A percentile compares a stretch with the other conserved stretches of the same genome.
Evolutionary conservation across 1,140 invertebrate genomes (phyloP).

Genomic region (Leptonema lineaticorne): DNA sequence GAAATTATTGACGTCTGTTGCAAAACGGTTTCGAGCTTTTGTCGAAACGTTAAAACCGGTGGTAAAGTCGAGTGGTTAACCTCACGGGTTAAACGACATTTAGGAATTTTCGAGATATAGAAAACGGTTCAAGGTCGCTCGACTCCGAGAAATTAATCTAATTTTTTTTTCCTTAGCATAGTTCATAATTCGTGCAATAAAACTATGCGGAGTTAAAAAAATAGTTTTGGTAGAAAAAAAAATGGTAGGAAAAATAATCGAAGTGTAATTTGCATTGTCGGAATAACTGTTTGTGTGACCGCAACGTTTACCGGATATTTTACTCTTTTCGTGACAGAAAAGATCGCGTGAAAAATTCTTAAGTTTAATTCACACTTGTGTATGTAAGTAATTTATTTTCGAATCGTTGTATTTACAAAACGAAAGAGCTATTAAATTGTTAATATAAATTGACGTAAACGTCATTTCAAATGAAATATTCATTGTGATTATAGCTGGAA

Average conservation of each 20-base stretch:
- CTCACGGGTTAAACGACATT: constrained; percentile 10
- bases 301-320: too few species aligned
- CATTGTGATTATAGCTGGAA: too few species aligned
- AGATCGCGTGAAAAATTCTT: too few species aligned
- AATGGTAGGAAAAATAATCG: not conserved
- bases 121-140: constrained; percentile 1
- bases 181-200: not conserved
- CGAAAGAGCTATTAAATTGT: too few species aligned
- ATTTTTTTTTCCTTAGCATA: not conserved
- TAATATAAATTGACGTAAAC: too few species aligned
- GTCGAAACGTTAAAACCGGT: not conserved
- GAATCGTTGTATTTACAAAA: too few species aligned
- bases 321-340: too few species aligned
- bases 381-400: too few species aligned
- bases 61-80: constrained; percentile 18
- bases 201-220: not conserved
- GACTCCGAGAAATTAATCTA: not conserved
- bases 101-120: constrained; percentile 17
- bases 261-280: not conserved
- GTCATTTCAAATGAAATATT: too few species aligned
- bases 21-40: constrained; percentile 5
- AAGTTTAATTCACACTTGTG: too few species aligned
- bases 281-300: not conserved
- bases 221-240: not conserved
- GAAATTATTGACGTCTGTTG: constrained; percentile 13